A percentile compares a stretch with the other conserved stretches of the same genome.
Evolutionary conservation across 2,888 invertebrate genomes (phyloP).

Genomic region (Aspidiotus destructor): DNA sequence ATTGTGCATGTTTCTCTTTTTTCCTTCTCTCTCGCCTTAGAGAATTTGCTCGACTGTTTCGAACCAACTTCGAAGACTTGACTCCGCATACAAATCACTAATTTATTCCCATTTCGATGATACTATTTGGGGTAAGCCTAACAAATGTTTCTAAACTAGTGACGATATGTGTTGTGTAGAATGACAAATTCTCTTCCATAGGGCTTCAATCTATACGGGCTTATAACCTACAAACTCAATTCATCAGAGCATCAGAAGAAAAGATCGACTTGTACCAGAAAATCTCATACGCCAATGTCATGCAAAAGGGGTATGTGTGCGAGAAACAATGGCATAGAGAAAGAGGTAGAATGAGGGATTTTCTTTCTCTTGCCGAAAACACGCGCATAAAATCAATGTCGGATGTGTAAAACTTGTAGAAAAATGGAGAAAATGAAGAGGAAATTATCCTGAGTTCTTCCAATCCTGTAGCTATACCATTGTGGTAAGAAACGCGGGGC

Average conservation of each 20-base stretch:
- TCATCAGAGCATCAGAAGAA: conserved; percentile 76
- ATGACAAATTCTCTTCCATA: conserved; percentile 34
- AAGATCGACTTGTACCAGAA: conserved; percentile 88
- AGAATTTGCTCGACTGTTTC: conserved; percentile 90
- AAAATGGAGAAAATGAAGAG: not conserved
- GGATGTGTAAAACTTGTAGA: no score
- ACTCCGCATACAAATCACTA: conserved; percentile 88
- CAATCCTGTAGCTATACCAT: not conserved
- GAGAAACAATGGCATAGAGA: no score
- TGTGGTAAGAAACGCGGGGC: not conserved
- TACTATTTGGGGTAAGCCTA: conserved; percentile 57
- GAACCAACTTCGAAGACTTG: conserved; percentile 82
- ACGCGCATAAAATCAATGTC: no score
- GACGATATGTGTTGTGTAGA: no score
- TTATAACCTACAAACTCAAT: conserved; percentile 67
- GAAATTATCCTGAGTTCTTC: not conserved
- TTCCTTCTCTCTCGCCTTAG: conserved; percentile 42
- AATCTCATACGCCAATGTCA: conserved; percentile 84
- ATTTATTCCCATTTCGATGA: conserved; percentile 96
- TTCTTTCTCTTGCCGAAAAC: no score
- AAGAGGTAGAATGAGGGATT: no score
- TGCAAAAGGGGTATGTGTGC: conserved; percentile 62
- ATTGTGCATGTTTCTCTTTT: no score
- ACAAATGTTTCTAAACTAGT: not conserved
- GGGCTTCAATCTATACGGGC: conserved; percentile 74